phyloP scores from a whole-genome alignment of 2,113 vertebrate species.

The Petaurus breviceps region DNA sequence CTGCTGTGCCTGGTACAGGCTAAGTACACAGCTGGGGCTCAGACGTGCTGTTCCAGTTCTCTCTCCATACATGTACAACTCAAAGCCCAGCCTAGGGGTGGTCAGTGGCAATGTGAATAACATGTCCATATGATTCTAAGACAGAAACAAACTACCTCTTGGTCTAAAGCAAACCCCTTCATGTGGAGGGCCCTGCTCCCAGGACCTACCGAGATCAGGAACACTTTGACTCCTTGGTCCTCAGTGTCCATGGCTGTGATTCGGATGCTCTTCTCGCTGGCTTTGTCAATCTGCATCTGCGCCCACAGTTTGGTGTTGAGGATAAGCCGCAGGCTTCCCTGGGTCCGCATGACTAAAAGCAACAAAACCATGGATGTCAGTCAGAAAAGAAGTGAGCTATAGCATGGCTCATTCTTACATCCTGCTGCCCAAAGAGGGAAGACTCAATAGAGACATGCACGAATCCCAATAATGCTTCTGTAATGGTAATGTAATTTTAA shows the following conservation, averaged over 20 bases:
- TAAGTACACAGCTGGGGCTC: neutral
- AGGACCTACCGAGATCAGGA: constrained; percentile 93
- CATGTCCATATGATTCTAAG: neutral
- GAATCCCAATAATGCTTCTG: neutral
- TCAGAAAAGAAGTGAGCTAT: neutral
- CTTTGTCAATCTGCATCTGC: constrained; percentile 99
- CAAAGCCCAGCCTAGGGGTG: neutral
- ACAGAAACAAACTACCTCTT: neutral
- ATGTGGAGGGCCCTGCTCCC: neutral
- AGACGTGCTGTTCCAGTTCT: no score
- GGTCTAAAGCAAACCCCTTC: neutral
- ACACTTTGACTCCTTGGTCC: constrained; percentile 99
- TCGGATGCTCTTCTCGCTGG: constrained; percentile 97
- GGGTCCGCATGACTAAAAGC: constrained; percentile 96
- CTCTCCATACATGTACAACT: neutral
- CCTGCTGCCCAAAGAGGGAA: neutral
- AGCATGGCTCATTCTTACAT: neutral
- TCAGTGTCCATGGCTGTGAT: constrained; percentile 98
- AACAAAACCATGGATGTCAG: constrained; percentile 11
- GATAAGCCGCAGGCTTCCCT: constrained; percentile 97
- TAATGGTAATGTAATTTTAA: no score
- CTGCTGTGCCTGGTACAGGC: neutral
- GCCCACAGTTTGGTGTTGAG: constrained; percentile 99
- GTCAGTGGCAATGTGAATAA: neutral
- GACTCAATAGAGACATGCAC: neutral